phyloP scores from a whole-genome alignment of 2,113 vertebrate species.

The Xenus cinereus region DNA sequence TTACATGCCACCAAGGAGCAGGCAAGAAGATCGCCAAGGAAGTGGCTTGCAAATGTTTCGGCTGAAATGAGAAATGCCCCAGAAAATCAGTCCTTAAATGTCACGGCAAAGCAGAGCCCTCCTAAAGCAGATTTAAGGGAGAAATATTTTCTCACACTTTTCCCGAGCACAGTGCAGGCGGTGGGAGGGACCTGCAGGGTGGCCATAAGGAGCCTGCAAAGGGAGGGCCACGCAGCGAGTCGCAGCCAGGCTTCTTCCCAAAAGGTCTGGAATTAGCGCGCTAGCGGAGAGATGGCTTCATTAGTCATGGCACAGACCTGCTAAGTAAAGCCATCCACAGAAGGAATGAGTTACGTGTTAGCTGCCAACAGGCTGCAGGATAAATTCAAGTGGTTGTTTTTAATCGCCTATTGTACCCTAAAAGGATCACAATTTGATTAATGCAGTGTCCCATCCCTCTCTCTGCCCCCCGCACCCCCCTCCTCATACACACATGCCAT shows the following conservation, averaged over 20 bases:
- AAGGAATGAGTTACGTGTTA: neutral
- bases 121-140: neutral
- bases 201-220: conserved; percentile 17
- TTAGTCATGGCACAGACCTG: conserved; percentile 21
- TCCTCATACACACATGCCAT: neutral
- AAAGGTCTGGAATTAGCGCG: conserved; percentile 8
- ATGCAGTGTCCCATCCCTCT: neutral
- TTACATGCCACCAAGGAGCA: neutral
- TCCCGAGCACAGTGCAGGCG: neutral
- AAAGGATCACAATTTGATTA: neutral
- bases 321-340: conserved; percentile 13
- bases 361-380: conserved; percentile 14
- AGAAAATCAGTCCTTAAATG: conserved; percentile 30
- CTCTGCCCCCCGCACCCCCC: rapidly evolving
- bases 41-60: neutral
- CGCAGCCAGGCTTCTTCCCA: conserved; percentile 28
- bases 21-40: neutral
- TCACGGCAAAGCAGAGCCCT: neutral
- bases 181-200: conserved; percentile 53
- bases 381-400: conserved; percentile 2
- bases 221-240: neutral
- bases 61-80: neutral
- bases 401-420: neutral
- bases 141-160: conserved; percentile 38
- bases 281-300: neutral